Percentiles rank a stretch among this genome's conserved stretches.
Evolutionary conservation across 2,888 invertebrate genomes (phyloP).

Genomic region (Cyrtodaria siliqua): DNA sequence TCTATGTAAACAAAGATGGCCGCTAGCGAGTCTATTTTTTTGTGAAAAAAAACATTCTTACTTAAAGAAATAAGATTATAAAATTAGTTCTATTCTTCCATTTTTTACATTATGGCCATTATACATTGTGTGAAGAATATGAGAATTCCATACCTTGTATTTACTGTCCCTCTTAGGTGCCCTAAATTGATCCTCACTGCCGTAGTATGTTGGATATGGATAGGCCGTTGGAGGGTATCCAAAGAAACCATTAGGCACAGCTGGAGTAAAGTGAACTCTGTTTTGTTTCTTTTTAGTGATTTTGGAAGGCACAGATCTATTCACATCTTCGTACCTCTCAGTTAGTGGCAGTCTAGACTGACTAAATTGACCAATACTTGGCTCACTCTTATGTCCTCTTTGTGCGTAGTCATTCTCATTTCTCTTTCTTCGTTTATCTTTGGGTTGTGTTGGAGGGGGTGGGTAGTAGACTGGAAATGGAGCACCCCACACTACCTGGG

Average conservation of each 20-base stretch:
- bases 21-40: too few relatives aligned
- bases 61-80: too few relatives aligned
- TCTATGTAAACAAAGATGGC: too few relatives aligned
- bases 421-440: conserved; percentile 14
- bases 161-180: conserved; percentile 53
- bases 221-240: conserved; percentile 40
- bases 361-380: not conserved
- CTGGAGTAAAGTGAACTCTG: conserved; percentile 54
- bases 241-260: conserved; percentile 43
- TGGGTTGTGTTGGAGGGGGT: conserved; percentile 69
- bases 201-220: conserved; percentile 41
- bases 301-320: conserved; percentile 48
- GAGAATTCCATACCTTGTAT: conserved; percentile 69
- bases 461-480: conserved; percentile 79
- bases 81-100: too few relatives aligned
- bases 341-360: conserved; percentile 28
- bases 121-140: too few relatives aligned
- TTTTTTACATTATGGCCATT: too few relatives aligned
- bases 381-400: not conserved
- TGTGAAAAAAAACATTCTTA: too few relatives aligned
- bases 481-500: conserved; percentile 73
- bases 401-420: conserved; percentile 9
- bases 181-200: conserved; percentile 33
- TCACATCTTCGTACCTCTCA: conserved; percentile 57
- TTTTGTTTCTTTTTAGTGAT: conserved; percentile 43